Conservation (phyloP, 2,113 vertebrate genomes). For the Bothrops jararaca region DNA sequence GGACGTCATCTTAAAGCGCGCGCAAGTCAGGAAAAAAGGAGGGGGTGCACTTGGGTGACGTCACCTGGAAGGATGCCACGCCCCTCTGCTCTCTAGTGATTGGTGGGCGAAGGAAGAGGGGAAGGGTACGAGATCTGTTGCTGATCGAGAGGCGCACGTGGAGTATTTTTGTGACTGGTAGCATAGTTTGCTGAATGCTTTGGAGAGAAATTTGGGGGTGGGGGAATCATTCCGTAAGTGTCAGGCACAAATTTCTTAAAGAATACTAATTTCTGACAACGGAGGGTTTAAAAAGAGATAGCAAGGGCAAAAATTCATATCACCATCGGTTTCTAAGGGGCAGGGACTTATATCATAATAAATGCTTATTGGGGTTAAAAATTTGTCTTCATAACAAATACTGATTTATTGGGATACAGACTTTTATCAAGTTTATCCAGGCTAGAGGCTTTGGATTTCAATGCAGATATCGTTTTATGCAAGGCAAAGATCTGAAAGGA, state of each 20-base stretch:
- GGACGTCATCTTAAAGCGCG: neutral
- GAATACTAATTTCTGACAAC: neutral
- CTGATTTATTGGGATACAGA: neutral
- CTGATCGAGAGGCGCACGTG: neutral
- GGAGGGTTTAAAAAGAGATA: neutral
- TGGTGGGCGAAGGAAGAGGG: neutral
- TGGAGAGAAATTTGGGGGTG: neutral
- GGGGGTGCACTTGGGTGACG: neutral
- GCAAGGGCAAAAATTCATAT: neutral
- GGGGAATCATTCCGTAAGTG: neutral
- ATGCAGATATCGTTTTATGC: neutral
- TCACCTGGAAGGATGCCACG: neutral
- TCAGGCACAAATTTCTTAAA: neutral
- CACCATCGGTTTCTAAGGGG: neutral
- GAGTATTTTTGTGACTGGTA: neutral
- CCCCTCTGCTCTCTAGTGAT: neutral
- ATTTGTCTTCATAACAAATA: neutral
- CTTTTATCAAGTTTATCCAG: neutral
- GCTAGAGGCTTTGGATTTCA: neutral
- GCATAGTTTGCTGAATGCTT: neutral
- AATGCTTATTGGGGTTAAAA: neutral
- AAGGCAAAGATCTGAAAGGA: neutral
- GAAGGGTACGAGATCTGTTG: neutral
- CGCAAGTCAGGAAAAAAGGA: neutral
- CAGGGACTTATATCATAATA: neutral